These are phyloP conservation scores for Melanargia galathea DNA, from an alignment of 2,888 invertebrate species.

Conservation along the genomic window DNA sequence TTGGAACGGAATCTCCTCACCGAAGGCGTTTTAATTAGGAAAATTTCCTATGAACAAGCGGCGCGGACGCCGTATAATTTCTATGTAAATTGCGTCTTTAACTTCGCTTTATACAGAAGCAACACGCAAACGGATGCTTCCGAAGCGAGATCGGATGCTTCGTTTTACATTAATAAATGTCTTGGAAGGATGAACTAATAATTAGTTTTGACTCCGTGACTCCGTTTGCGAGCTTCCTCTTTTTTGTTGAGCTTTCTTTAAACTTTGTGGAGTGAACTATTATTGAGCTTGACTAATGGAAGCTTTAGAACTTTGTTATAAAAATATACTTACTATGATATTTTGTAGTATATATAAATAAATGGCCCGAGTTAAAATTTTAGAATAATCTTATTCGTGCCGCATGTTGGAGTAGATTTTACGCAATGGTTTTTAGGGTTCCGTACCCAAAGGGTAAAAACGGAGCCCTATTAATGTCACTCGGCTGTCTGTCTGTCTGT, in stretches of 20 bases:
- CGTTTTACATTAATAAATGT: conserved; percentile 38
- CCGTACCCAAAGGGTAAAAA: no score
- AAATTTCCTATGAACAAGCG: conserved; percentile 78
- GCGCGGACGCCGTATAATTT: conserved; percentile 76
- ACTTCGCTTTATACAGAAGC: conserved; percentile 68
- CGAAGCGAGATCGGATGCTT: conserved; percentile 47
- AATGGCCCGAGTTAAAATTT: no score
- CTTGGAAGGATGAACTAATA: conserved; percentile 25
- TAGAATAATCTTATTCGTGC: no score
- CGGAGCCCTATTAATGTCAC: no score
- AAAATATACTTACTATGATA: not conserved
- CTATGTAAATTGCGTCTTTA: conserved; percentile 80
- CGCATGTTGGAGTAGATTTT: no score
- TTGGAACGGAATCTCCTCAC: conserved; percentile 76
- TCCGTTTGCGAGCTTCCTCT: conserved; percentile 14
- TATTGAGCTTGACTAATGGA: conserved; percentile 10
- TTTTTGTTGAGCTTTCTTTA: not conserved
- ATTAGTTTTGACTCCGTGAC: conserved; percentile 24
- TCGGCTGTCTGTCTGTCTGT: no score
- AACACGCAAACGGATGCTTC: conserved; percentile 45
- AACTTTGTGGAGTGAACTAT: not conserved
- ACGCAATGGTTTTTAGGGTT: no score
- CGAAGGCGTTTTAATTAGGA: conserved; percentile 81
- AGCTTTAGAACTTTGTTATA: not conserved
- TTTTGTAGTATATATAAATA: no score